Percentiles rank a stretch among this genome's conserved stretches.
Evolutionary conservation across 2,888 invertebrate genomes (phyloP).

Genomic region (Abrostola tripartita): DNA sequence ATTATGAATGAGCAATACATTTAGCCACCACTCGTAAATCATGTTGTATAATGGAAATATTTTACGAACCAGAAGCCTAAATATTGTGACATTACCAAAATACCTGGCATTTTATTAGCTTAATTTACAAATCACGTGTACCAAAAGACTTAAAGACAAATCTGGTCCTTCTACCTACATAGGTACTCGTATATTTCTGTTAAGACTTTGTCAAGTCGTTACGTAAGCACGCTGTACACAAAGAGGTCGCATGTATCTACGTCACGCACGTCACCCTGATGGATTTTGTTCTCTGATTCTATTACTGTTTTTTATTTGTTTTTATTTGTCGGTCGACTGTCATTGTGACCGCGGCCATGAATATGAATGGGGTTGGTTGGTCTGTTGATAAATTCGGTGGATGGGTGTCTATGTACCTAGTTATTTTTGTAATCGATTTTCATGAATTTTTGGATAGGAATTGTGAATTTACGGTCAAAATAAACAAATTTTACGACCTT

Average conservation of each 20-base stretch:
- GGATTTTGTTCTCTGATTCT: conserved; percentile 85
- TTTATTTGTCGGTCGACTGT: conserved; percentile 70
- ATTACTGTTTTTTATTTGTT: conserved; percentile 82
- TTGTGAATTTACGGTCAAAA: no score
- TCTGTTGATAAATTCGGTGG: conserved; percentile 24
- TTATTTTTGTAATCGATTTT: neutral
- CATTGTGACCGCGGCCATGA: conserved; percentile 67
- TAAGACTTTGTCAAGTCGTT: conserved; percentile 11
- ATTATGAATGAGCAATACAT: no score
- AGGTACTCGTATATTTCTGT: neutral
- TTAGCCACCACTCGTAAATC: no score
- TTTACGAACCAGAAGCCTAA: no score
- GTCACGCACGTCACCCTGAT: conserved; percentile 77
- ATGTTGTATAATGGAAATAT: neutral
- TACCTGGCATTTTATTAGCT: neutral
- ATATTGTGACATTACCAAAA: no score
- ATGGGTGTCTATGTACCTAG: conserved; percentile 3
- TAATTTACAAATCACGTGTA: neutral
- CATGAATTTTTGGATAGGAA: neutral
- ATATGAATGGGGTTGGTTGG: conserved; percentile 65
- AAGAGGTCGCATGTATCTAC: conserved; percentile 62
- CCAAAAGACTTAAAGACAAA: neutral
- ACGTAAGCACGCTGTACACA: conserved; percentile 65
- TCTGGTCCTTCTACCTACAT: neutral
- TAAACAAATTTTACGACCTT: no score